Conservation (phyloP, 2,113 vertebrate genomes). For the Mustela lutreola region DNA sequence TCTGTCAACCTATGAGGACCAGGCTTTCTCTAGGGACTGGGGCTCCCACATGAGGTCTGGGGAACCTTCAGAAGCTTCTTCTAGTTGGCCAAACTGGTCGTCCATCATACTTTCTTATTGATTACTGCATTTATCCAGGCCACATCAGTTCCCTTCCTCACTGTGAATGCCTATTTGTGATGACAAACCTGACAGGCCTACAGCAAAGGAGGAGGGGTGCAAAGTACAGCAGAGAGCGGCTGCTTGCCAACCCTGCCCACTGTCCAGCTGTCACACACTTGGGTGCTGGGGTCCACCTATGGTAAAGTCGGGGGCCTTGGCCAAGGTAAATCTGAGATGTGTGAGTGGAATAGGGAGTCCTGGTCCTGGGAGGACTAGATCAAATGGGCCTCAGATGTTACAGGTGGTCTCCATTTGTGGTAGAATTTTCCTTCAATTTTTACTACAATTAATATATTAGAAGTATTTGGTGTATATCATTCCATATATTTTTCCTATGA, state of each 20-base stretch:
- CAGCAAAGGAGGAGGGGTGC: background rate
- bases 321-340: background rate
- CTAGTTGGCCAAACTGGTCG: background rate
- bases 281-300: background rate
- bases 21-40: background rate
- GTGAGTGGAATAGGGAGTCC: background rate
- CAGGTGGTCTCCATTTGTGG: background rate
- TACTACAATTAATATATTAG: background rate
- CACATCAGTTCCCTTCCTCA: background rate
- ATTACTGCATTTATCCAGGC: background rate
- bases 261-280: background rate
- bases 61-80: background rate
- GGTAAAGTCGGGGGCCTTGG: rapidly evolving
- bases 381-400: background rate
- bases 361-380: background rate
- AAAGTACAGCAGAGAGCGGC: background rate
- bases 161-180: background rate
- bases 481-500: background rate
- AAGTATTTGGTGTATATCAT: background rate
- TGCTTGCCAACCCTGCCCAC: background rate
- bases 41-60: background rate
- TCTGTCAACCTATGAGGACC: background rate
- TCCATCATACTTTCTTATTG: background rate
- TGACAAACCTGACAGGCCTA: background rate
- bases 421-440: constrained; percentile 1